Conservation (phyloP, 2,113 vertebrate genomes). For the Merops nubicus region DNA sequence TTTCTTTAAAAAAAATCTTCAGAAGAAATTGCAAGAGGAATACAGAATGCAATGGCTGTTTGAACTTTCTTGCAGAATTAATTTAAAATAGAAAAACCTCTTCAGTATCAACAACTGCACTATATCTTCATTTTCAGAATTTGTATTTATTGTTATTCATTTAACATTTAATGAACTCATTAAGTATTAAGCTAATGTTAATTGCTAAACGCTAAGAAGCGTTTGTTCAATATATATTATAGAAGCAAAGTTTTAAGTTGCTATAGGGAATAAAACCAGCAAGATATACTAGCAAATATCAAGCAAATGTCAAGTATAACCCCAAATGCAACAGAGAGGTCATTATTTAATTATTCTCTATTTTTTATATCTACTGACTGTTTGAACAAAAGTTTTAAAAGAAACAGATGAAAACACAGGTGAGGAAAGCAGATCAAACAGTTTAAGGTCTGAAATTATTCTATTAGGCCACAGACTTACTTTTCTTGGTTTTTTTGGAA, state of each 20-base stretch:
- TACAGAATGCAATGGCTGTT: background rate
- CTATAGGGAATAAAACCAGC: background rate
- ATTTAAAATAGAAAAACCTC: background rate
- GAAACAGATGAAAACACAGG: background rate
- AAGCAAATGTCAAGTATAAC: constrained; percentile 21
- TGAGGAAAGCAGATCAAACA: background rate
- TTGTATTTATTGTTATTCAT: background rate
- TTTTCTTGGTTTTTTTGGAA: background rate
- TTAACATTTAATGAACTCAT: background rate
- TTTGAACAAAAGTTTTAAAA: background rate
- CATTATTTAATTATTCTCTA: background rate
- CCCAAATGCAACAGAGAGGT: background rate
- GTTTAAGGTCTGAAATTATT: background rate
- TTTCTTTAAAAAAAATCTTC: background rate
- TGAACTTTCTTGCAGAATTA: background rate
- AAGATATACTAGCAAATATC: background rate
- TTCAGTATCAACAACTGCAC: background rate
- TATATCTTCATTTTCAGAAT: background rate
- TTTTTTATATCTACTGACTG: background rate
- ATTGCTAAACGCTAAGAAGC: background rate
- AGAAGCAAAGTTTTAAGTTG: background rate
- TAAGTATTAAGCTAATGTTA: background rate
- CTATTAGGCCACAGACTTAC: background rate
- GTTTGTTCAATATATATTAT: background rate
- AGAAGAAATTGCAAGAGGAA: background rate